Evolutionary conservation across 2,888 invertebrate species (phyloP).

Genomic region (Stenodema calcarata): DNA sequence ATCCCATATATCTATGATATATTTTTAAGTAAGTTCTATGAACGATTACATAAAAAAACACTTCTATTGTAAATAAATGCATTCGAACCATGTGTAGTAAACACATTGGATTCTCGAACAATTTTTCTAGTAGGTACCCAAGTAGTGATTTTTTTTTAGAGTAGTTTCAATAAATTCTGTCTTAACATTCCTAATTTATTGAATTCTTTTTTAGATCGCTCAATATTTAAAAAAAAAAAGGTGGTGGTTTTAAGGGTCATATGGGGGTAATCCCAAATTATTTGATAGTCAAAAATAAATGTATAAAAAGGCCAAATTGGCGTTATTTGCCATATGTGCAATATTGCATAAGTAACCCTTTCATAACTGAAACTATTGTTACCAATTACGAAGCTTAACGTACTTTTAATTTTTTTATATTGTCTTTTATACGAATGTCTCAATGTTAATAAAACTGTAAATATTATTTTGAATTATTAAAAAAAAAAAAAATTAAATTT

Average conservation of each 20-base stretch:
- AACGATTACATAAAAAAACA: conserved; percentile 66
- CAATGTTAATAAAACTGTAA: too few relatives aligned
- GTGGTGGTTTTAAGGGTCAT: not conserved
- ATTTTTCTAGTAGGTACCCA: not conserved
- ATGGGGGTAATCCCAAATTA: not conserved
- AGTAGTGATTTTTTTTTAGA: not conserved
- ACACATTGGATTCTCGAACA: not conserved
- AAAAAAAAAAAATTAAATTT: not conserved
- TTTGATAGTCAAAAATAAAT: not conserved
- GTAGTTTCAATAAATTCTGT: not conserved
- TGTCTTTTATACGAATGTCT: too few relatives aligned
- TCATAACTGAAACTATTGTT: conserved; percentile 41
- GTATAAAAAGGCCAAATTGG: conserved; percentile 30
- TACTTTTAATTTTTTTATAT: not conserved
- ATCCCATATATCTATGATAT: conserved; percentile 99
- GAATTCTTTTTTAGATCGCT: not conserved
- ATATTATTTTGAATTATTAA: too few relatives aligned
- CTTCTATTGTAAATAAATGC: not conserved
- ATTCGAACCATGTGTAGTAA: not conserved
- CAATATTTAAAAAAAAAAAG: not conserved
- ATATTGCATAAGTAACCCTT: conserved; percentile 15
- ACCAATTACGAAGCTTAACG: conserved; percentile 9
- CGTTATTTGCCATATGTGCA: conserved; percentile 27
- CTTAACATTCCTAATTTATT: not conserved
- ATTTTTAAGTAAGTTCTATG: conserved; percentile 94